A percentile compares a stretch with the other conserved stretches of the same genome.
Evolutionary conservation across 2,888 invertebrate genomes (phyloP).

Genomic region (Tortrix viridana): DNA sequence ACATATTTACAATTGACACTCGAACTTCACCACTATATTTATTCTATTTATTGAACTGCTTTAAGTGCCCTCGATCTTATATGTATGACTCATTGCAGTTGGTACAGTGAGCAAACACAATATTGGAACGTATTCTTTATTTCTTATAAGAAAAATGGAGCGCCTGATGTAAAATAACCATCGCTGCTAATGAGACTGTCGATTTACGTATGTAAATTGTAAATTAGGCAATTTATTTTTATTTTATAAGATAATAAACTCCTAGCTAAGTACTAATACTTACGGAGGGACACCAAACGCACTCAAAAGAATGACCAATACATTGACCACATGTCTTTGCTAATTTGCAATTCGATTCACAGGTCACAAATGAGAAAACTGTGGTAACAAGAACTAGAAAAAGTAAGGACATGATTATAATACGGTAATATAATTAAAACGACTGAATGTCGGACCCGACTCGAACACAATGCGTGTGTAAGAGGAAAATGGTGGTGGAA

Average conservation of each 20-base stretch:
- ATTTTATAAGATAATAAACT: no score
- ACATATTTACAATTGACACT: no score
- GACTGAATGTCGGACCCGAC: no score
- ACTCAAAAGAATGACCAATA: constrained; percentile 55
- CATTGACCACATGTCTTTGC: constrained; percentile 60
- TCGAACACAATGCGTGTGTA: background rate
- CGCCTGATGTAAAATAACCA: no score
- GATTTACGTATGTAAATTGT: constrained; percentile 15
- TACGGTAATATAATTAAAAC: background rate
- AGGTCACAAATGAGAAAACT: constrained; percentile 42
- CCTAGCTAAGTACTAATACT: constrained; percentile 30
- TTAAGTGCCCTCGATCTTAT: no score
- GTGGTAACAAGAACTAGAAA: constrained; percentile 32
- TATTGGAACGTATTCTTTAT: no score
- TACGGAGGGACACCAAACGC: constrained; percentile 68
- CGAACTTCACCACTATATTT: no score
- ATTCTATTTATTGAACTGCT: no score
- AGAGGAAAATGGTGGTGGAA: background rate
- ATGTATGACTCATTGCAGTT: no score
- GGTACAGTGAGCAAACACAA: no score
- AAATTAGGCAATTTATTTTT: no score
- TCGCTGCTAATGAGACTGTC: background rate
- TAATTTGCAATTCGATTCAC: constrained; percentile 43
- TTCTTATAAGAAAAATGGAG: no score
- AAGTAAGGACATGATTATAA: background rate